Evolutionary conservation across 2,888 invertebrate genomes (phyloP).

Genomic region (Ichneumoninae sp.): DNA sequence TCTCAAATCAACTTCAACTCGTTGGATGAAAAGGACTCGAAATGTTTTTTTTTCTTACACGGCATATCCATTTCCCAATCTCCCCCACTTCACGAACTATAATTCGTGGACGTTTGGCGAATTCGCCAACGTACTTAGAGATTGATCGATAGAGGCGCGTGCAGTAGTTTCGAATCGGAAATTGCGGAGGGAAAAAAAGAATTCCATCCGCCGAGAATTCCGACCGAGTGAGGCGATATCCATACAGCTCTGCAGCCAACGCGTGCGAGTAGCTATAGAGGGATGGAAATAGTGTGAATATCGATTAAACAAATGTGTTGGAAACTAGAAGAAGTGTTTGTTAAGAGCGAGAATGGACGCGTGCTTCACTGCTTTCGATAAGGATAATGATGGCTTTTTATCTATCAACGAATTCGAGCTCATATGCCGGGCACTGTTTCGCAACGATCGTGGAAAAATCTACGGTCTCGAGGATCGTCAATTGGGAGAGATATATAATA

Average conservation of each 20-base stretch:
- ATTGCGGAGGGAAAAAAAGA: constrained; percentile 5
- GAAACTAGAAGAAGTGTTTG: constrained; percentile 80
- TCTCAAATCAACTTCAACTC: not conserved
- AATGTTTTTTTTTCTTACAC: not conserved
- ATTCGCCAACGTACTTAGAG: not conserved
- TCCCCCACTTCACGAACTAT: not conserved
- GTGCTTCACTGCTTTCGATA: constrained; percentile 95
- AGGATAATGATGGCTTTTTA: constrained; percentile 94
- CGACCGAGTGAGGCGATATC: not conserved
- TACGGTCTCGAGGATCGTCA: constrained; percentile 90
- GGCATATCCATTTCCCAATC: not conserved
- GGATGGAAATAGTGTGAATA: constrained; percentile 66
- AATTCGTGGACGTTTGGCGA: not conserved
- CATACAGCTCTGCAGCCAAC: not conserved
- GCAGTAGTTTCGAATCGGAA: not conserved
- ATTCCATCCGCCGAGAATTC: not conserved
- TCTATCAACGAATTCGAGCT: constrained; percentile 91
- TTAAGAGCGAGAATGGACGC: constrained; percentile 89
- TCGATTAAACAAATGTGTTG: constrained; percentile 81
- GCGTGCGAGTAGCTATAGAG: not conserved
- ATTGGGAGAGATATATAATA: constrained; percentile 90
- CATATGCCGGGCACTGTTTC: constrained; percentile 93
- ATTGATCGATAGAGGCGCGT: not conserved
- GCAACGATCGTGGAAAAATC: constrained; percentile 93
- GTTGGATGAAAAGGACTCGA: not conserved